Percentiles rank a stretch among this genome's conserved stretches.
Evolutionary conservation across 92 coral and sea anemone species (phyloP).

Genomic region (Micromussa lordhowensis): DNA sequence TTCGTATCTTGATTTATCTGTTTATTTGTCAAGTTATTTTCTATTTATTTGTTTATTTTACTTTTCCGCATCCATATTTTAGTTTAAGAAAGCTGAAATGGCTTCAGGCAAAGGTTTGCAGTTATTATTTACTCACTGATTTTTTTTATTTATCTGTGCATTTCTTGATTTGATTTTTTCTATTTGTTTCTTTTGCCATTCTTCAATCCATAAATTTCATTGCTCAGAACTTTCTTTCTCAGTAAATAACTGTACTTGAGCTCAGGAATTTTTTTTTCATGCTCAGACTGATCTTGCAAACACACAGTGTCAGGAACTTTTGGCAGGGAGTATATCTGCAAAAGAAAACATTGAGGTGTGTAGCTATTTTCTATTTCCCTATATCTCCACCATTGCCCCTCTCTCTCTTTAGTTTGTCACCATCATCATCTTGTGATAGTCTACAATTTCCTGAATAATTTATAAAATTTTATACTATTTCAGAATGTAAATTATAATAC

Average conservation of each 20-base stretch:
- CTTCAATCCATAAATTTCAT: neutral
- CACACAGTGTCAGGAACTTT: slow-evolving; percentile 47
- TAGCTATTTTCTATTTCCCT: slow-evolving; percentile 15
- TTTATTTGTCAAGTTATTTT: slow-evolving; percentile 27
- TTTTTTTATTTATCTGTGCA: slow-evolving; percentile 6
- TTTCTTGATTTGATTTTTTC: slow-evolving; percentile 17
- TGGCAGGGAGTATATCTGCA: slow-evolving; percentile 41
- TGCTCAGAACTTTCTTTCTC: slow-evolving; percentile 5
- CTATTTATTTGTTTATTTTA: slow-evolving; percentile 41
- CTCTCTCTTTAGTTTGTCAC: slow-evolving; percentile 19
- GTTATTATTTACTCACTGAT: neutral
- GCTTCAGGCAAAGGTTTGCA: slow-evolving; percentile 31
- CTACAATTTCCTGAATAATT: slow-evolving; percentile 27
- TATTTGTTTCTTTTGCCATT: slow-evolving; percentile 21
- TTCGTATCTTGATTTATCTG: slow-evolving; percentile 28
- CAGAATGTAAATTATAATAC: slow-evolving; percentile 45
- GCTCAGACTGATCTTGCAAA: slow-evolving; percentile 47
- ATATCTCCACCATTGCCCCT: slow-evolving; percentile 18
- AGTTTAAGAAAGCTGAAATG: slow-evolving; percentile 39
- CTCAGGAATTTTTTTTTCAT: slow-evolving; percentile 36
- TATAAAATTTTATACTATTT: slow-evolving; percentile 31
- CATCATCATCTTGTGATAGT: slow-evolving; percentile 2
- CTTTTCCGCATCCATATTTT: slow-evolving; percentile 30
- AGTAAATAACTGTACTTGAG: slow-evolving; percentile 17
- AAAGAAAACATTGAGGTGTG: slow-evolving; percentile 50